Evolutionary conservation across 1,140 invertebrate species (phyloP), one percentile per base, ranked within the genome.

Genomic region (Archegozetes longisetosus): DNA sequence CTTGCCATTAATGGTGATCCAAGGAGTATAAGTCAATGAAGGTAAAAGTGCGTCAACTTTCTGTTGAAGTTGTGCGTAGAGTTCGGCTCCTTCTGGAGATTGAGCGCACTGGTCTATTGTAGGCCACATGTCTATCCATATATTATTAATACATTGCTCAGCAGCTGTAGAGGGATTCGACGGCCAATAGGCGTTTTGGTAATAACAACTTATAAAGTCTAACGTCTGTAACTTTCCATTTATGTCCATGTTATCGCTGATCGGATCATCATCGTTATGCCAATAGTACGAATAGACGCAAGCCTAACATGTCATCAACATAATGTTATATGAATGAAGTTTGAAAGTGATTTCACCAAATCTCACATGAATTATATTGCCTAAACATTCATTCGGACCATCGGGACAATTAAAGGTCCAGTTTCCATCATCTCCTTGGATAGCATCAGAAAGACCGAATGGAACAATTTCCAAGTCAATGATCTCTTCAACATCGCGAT

Each of bases 141-240:
- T 23, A n/a, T n/a, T n/a, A 49, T 14, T 22, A 40, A 58, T 47
- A 53, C 57, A 58, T 40, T 4, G 9, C 29, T 29, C 3, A 1
- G 57, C 46, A 24, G 27, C 47, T 13, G 6, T 22, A 20, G 24
- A 2, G 20, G 2, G 14, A 22, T 58, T 23, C n/a, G 3, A 17
- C 17, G 60, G 24, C 17, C 26, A 28, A 29, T 20, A n/a, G 3
- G 4, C 1, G 22, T 25, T 61, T 6, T 14, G 13, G 24, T 40
- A 61, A 48, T 61, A 61, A 28, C 59, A 61, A 57, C 60, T 61
- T 6, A 61, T 23, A 48, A 61, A 61, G 13, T 61, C 2, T 3
- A 61, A 28, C 1, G 27, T 2, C 26, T 61, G 59, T 17, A 61
- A 28, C 49, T 61, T 62, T 29, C 59, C 59, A 48, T 61, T 55